These are phyloP conservation scores for Crocodylus rhombifer DNA, from an alignment of 2,797 vertebrate genomes.

Conservation along the genomic window DNA sequence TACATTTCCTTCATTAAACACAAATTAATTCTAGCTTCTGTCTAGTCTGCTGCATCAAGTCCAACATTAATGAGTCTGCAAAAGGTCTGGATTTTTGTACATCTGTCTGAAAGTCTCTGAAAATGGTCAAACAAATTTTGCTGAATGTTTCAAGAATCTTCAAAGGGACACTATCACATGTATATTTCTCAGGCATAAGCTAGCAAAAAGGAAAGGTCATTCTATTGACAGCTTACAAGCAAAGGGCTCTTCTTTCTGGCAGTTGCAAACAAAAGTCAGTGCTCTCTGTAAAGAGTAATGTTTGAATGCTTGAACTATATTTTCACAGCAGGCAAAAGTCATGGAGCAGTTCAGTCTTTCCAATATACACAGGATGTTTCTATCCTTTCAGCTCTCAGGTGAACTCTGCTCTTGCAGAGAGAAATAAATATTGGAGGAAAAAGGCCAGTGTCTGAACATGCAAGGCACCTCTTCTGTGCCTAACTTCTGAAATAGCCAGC, in stretches of 20 bases:
- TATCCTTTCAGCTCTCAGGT: neutral
- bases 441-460: neutral
- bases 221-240: slow-evolving; percentile 54
- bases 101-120: slow-evolving; percentile 54
- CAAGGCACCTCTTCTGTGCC: neutral
- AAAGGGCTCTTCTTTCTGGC: slow-evolving; percentile 55
- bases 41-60: slow-evolving; percentile 38
- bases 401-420: neutral
- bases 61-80: slow-evolving; percentile 61
- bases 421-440: neutral
- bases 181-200: slow-evolving; percentile 51
- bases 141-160: too few relatives aligned
- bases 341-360: neutral
- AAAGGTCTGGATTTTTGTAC: slow-evolving; percentile 53
- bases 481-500: neutral
- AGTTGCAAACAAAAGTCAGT: slow-evolving; percentile 54
- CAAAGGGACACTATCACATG: slow-evolving; percentile 28
- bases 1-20: slow-evolving; percentile 61
- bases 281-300: slow-evolving; percentile 3
- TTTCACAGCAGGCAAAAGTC: neutral
- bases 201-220: slow-evolving; percentile 58
- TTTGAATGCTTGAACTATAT: slow-evolving; percentile 29
- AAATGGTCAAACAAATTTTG: slow-evolving; percentile 65
- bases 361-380: neutral
- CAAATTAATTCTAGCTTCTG: slow-evolving; percentile 54